phyloP scores from a whole-genome alignment of 2,888 invertebrate species.

The Drosophila leonis region DNA sequence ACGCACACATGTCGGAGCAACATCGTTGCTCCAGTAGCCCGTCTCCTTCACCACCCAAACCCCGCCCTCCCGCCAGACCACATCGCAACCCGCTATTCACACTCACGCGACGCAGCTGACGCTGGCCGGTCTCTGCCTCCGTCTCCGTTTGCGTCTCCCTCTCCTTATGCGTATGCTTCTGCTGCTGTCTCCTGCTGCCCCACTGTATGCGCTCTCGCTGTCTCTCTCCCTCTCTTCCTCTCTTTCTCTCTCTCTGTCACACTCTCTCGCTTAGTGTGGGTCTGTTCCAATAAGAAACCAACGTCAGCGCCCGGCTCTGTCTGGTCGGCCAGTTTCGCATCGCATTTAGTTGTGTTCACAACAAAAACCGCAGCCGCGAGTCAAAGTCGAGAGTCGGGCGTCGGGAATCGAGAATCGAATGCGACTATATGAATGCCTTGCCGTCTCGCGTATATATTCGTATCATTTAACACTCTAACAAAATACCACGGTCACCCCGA shows the following conservation, averaged over 20 bases:
- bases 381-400: conserved; percentile 42
- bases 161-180: conserved; percentile 4
- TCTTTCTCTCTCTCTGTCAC: conserved; percentile 6
- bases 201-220: not conserved
- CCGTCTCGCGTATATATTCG: conserved; percentile 12
- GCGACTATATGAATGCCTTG: conserved; percentile 29
- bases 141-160: conserved; percentile 13
- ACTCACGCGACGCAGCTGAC: conserved; percentile 64
- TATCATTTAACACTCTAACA: conserved; percentile 43
- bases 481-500: conserved; percentile 20
- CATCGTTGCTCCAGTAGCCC: conserved; percentile 40
- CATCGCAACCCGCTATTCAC: conserved; percentile 40
- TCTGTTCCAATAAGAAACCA: conserved; percentile 73
- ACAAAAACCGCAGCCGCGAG: conserved; percentile 77
- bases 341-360: conserved; percentile 85
- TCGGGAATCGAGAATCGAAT: conserved; percentile 40
- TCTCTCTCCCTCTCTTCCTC: conserved; percentile 3
- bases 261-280: conserved; percentile 39
- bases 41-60: not conserved
- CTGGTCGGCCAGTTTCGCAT: conserved; percentile 82
- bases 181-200: conserved; percentile 11
- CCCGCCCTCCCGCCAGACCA: conserved; percentile 23
- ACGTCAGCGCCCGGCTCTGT: conserved; percentile 59
- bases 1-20: conserved; percentile 11
- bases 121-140: conserved; percentile 64